Conservation (phyloP, 2,888 invertebrate genomes). For the Bruchidius siliquastri region DNA sequence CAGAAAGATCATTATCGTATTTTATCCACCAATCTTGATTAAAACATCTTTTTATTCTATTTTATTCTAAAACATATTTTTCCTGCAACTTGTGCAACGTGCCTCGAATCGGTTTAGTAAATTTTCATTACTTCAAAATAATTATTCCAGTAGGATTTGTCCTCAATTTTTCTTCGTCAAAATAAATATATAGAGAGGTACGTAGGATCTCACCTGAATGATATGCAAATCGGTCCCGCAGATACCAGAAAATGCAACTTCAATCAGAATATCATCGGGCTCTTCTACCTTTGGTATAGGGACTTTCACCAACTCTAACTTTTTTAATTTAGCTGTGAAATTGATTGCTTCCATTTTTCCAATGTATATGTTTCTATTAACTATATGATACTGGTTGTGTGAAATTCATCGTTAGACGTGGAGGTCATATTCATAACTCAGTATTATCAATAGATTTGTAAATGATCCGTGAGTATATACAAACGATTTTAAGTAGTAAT, state of each 20-base stretch:
- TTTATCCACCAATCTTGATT: no score
- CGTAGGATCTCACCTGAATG: constrained; percentile 52
- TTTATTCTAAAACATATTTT: no score
- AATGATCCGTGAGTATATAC: background rate
- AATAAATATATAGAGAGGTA: no score
- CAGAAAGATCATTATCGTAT: no score
- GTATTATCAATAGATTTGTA: background rate
- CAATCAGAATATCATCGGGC: constrained; percentile 59
- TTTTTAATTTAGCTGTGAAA: constrained; percentile 50
- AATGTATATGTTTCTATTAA: background rate
- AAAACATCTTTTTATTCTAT: no score
- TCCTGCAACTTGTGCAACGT: no score
- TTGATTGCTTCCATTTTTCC: constrained; percentile 55
- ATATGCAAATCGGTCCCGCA: constrained; percentile 73
- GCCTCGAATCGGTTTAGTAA: no score
- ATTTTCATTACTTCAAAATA: no score
- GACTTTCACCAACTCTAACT: constrained; percentile 46
- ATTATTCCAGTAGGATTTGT: no score
- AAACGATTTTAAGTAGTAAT: no score
- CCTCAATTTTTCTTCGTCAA: no score
- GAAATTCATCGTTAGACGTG: background rate
- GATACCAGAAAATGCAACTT: constrained; percentile 63
- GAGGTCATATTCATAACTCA: background rate
- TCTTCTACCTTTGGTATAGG: constrained; percentile 50
- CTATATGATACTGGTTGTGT: no score